Evolutionary conservation across 2,888 invertebrate species (phyloP), one percentile per base, ranked within the genome.

Genomic region (Trissoscelio sp.): DNA sequence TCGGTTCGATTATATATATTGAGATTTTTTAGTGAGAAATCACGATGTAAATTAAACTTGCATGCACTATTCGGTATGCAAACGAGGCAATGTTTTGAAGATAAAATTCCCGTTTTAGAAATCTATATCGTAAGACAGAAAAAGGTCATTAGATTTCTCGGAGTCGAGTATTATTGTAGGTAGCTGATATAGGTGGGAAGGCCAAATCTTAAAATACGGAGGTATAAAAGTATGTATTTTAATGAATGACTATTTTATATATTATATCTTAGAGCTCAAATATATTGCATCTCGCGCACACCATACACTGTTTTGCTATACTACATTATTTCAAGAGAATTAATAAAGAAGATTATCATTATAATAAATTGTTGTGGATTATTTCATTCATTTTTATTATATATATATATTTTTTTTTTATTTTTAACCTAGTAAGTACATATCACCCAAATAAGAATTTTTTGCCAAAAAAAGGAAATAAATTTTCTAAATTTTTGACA

Each of bases 281-380:
- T 70, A 74, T 70, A 67, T 64, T 80, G 74, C 74, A 80, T 80
- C 57, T 80, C 57, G 80, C 80, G 80, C 80, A 80, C 80, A 75
- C 16, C 60, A 69, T 74, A 74, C 80, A 80, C 74, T 74, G 74
- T 80, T 80, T 80, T 80, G 80, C 80, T 80, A 80, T 80, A 80
- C 14, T 74, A 74, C 55, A 74, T 69, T 70, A 74, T 74, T 74
- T 79, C 58, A 67, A 53, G 67, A n/a, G 18, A 73, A 55, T 67
- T 66, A 79, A 73, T 73, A 79, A 66, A 57, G 16, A 66, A 39
- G 34, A 60, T 53, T 78, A 78, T 70, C 53, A 70, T 77, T 70
- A 70, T 70, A 5, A 42, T 42, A 34, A 34, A 4, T 24, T 24
- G 24, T 24, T 24, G 24, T 24, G 24, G n/a, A n/a, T n/a, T n/a